Evolutionary conservation across 2,888 invertebrate species (phyloP).

Genomic region (Mimas tiliae): DNA sequence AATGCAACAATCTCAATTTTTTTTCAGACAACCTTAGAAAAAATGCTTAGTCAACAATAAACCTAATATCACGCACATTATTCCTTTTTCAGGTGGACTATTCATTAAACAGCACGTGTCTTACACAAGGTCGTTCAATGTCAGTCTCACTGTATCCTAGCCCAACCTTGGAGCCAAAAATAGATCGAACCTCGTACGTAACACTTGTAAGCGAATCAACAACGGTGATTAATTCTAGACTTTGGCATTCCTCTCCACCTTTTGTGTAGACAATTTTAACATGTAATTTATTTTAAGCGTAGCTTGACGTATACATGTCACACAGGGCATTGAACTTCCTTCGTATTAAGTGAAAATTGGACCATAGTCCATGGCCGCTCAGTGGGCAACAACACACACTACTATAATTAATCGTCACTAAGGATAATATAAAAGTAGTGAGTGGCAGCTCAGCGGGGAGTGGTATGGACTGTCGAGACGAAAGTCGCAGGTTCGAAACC

Average conservation of each 20-base stretch:
- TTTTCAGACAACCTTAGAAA: not conserved
- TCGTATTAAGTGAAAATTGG: not conserved
- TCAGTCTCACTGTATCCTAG: slow-evolving; percentile 22
- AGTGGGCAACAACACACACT: too few relatives aligned
- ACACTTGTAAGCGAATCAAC: slow-evolving; percentile 11
- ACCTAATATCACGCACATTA: not conserved
- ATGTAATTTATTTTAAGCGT: not conserved
- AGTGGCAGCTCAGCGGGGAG: too few relatives aligned
- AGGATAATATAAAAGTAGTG: too few relatives aligned
- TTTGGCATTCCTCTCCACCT: not conserved
- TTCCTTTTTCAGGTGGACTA: not conserved
- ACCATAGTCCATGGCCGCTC: not conserved
- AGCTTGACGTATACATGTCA: slow-evolving; percentile 1
- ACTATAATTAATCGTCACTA: too few relatives aligned
- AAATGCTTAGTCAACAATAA: not conserved
- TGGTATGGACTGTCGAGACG: too few relatives aligned
- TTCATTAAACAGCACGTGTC: slow-evolving; percentile 11
- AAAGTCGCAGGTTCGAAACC: too few relatives aligned
- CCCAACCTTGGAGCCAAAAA: slow-evolving; percentile 32
- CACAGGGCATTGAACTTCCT: slow-evolving; percentile 13
- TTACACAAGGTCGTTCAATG: slow-evolving; percentile 25
- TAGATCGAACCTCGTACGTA: slow-evolving; percentile 27
- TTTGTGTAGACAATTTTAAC: slow-evolving; percentile 12
- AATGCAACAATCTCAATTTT: not conserved
- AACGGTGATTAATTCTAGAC: slow-evolving; percentile 1